Evolutionary conservation across 2,113 vertebrate genomes (phyloP).

Genomic region (Phalacrocorax brasilianus): DNA sequence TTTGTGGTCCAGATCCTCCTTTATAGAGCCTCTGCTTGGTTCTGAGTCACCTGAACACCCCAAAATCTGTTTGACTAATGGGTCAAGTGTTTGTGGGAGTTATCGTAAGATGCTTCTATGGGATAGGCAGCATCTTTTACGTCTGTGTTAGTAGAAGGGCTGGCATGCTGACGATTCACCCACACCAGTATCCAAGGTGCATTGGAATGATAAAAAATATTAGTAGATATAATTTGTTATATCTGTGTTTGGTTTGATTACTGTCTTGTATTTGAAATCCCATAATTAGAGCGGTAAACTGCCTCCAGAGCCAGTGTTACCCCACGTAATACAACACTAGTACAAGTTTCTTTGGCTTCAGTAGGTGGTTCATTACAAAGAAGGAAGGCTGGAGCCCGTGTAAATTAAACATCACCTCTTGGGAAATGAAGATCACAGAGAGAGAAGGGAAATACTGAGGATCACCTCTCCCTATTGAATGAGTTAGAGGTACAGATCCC

Average conservation of each 20-base stretch:
- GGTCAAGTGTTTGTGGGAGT: neutral
- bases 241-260: slow-evolving; percentile 59
- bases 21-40: neutral
- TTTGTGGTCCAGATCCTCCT: neutral
- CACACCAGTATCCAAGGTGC: neutral
- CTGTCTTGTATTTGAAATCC: slow-evolving; percentile 48
- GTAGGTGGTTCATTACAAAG: neutral
- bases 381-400: neutral
- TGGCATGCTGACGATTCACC: neutral
- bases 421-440: neutral
- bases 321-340: neutral
- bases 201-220: slow-evolving; percentile 48
- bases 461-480: neutral
- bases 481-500: neutral
- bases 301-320: slow-evolving; percentile 11
- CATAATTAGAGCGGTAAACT: slow-evolving; percentile 1
- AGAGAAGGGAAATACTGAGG: neutral
- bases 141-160: neutral
- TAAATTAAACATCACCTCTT: neutral
- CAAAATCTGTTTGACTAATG: neutral
- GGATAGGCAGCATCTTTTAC: neutral
- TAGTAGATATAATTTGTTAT: slow-evolving; percentile 52
- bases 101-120: neutral
- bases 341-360: neutral
- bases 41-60: neutral